Evolutionary conservation across 1,140 invertebrate genomes (phyloP), one percentile per base, ranked within the genome.

Genomic region (Stenopsyche tienmushanensis): DNA sequence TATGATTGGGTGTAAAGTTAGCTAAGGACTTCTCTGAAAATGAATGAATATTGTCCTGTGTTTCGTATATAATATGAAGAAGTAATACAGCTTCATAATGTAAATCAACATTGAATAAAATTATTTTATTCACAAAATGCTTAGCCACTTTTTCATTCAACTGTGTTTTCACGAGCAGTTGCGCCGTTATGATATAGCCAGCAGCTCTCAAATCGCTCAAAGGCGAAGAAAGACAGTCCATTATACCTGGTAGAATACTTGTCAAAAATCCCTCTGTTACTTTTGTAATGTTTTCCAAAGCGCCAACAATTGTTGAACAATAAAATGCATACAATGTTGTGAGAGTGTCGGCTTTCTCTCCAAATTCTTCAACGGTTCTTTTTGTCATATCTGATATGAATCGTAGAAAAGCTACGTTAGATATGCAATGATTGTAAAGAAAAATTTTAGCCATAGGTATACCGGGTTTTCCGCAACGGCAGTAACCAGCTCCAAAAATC

Each of bases 401-500:
- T 71, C 88, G 84, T 10, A 95, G 72, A 25, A 95, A 88, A 15
- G 81, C 82, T 20, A 82, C 79, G 73, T 93, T 86, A 8, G 82
- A 83, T 1, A 83, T 80, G 67, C 89, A 88, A 65, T 88, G 86
- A 72, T 89, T 90, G 1, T 91, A 78, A 8, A 96, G 76, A n/a
- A 85, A 82, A 21, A 83, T 78, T 70, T 90, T 88, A 0, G 90
- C 76, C 18, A 96, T 74, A 1, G 87, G 84, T 10, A 88, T 75
- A 13, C 91, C 90, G 25, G 85, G 77, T 74, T 89, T 91, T 75
- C n/a, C 94, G 89, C 0, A 93, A 66, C 1, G 83, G 75, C 18
- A 82, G 74, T 10, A 97, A 74, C 90, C 92, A 97, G 71, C 85
- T 78, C 92, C 93, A 97, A 62, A 85, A 85, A 47, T 85, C 84